phyloP scores from a whole-genome alignment of 2,797 vertebrate species.

The Buceros bicornis region DNA sequence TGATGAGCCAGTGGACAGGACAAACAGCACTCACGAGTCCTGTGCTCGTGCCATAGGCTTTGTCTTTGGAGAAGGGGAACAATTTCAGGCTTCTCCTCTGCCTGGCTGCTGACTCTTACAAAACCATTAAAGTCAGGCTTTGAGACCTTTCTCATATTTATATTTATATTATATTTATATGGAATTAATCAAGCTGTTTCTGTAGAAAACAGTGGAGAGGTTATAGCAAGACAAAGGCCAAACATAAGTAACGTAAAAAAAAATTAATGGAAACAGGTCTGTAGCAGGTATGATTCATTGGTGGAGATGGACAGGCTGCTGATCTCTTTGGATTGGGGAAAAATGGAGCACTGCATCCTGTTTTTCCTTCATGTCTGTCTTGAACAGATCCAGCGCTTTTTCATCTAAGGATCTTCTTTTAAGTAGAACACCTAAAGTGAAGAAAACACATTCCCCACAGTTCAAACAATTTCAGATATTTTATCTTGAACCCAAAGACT shows the following conservation, averaged over 20 bases:
- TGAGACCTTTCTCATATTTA: background rate
- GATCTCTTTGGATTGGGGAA: background rate
- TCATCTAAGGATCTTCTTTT: background rate
- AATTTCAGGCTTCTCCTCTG: background rate
- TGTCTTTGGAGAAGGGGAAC: background rate
- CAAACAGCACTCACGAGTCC: fast-evolving
- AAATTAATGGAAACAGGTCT: background rate
- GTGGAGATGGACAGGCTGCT: background rate
- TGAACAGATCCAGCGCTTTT: background rate
- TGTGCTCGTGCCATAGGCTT: background rate
- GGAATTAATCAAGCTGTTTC: background rate
- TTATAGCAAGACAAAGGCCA: background rate
- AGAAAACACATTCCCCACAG: background rate
- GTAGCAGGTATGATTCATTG: background rate
- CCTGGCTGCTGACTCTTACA: background rate
- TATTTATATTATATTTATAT: background rate
- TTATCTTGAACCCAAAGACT: background rate
- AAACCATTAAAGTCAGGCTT: background rate
- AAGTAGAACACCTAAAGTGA: background rate
- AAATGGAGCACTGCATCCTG: background rate
- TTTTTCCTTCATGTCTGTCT: background rate
- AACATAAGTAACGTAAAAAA: background rate
- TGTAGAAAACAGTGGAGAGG: background rate
- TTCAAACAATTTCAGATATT: background rate
- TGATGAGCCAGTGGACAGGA: background rate